Percentiles rank a stretch among this genome's conserved stretches.
These are phyloP conservation scores for Rachycentron canadum DNA, from an alignment of 2,797 vertebrate species.

Conservation along the genomic window DNA sequence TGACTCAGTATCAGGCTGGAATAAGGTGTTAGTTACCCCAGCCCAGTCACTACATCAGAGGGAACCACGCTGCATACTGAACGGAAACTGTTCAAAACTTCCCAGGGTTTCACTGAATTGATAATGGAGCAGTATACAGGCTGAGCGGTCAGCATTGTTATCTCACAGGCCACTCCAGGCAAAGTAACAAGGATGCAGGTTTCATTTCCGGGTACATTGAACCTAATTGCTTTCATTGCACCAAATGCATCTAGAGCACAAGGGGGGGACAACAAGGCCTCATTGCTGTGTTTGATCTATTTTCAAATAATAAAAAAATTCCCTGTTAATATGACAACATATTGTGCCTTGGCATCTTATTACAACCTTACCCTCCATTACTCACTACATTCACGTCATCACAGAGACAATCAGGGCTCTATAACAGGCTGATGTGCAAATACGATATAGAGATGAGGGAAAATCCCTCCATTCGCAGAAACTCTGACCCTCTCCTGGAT, in stretches of 20 bases:
- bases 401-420: conserved; percentile 1
- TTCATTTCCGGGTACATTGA: too few species aligned
- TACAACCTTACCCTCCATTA: neutral
- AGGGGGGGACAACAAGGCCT: too few species aligned
- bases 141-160: neutral
- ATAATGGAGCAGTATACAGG: neutral
- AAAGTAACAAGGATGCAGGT: neutral
- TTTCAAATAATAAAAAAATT: too few species aligned
- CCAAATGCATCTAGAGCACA: too few species aligned
- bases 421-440: neutral
- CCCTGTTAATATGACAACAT: too few species aligned
- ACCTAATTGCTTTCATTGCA: too few species aligned
- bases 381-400: neutral
- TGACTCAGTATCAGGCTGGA: conserved; percentile 23
- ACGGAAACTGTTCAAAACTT: conserved; percentile 23
- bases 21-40: conserved; percentile 7
- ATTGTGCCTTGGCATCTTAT: neutral
- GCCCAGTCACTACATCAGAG: conserved; percentile 7
- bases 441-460: conserved; percentile 8
- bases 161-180: neutral
- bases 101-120: neutral
- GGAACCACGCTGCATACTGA: conserved; percentile 25
- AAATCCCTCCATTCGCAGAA: conserved; percentile 48
- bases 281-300: too few species aligned
- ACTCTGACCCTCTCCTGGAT: neutral